phyloP scores from a whole-genome alignment of 2,113 vertebrate genomes.

The Scomber colias region DNA sequence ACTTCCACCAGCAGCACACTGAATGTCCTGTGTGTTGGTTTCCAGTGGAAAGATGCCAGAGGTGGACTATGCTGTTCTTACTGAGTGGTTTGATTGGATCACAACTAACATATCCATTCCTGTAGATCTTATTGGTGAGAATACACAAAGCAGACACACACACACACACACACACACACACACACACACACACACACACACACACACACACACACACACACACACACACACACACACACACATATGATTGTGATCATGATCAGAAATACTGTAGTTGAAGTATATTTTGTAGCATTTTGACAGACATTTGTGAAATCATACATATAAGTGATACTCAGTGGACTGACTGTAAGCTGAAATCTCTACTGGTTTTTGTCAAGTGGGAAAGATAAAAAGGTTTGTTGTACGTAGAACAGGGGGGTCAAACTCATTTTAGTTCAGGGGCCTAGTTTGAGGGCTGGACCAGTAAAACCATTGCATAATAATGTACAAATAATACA shows the following conservation, averaged over 20 bases:
- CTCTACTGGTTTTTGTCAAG: too few relatives aligned
- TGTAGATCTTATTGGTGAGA: slow-evolving; percentile 92
- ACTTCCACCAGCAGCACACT: neutral
- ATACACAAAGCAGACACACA: neutral
- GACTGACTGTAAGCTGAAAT: too few relatives aligned
- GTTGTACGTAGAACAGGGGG: too few relatives aligned
- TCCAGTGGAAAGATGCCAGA: slow-evolving; percentile 93
- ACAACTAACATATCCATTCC: slow-evolving; percentile 86
- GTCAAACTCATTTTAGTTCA: too few relatives aligned
- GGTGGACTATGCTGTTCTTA: slow-evolving; percentile 92
- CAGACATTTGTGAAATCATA: too few relatives aligned
- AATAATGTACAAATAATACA: too few relatives aligned
- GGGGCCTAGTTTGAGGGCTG: too few relatives aligned
- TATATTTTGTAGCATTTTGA: too few relatives aligned
- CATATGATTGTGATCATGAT: neutral
- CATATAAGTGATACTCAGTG: too few relatives aligned
- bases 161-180: neutral
- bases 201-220: neutral
- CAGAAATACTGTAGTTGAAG: neutral
- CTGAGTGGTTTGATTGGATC: slow-evolving; percentile 97
- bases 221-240: neutral
- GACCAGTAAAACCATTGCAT: too few relatives aligned
- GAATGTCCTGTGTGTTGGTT: neutral
- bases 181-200: neutral
- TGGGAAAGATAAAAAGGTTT: too few relatives aligned